A percentile compares a stretch with the other conserved stretches of the same genome.
These are phyloP conservation scores for Helicoverpa armigera DNA, from an alignment of 1,140 invertebrate species.

Conservation along the genomic window DNA sequence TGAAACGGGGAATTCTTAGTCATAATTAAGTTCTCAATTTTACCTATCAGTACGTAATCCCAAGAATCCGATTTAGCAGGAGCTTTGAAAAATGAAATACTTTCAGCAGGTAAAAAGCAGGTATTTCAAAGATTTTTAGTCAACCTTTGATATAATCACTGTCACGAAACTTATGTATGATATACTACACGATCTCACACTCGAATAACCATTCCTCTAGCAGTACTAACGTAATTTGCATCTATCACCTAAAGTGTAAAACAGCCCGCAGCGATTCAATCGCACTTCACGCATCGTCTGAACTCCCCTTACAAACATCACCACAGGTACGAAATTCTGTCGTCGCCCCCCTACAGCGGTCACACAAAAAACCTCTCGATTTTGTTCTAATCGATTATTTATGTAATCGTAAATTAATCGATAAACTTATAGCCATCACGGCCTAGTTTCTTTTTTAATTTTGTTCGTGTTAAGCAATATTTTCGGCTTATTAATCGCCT, in stretches of 20 bases:
- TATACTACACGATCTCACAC: too few species aligned
- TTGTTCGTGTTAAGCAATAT: conserved; percentile 50
- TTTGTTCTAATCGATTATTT: conserved; percentile 67
- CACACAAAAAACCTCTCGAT: conserved; percentile 61
- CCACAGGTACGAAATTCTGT: conserved; percentile 33
- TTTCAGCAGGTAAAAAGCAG: too few species aligned
- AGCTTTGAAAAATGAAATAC: too few species aligned
- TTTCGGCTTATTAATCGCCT: conserved; percentile 46
- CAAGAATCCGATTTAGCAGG: too few species aligned
- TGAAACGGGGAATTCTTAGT: too few species aligned
- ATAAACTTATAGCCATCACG: conserved; percentile 60
- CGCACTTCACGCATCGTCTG: background rate
- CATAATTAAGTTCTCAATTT: too few species aligned
- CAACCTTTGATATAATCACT: too few species aligned
- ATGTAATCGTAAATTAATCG: conserved; percentile 60
- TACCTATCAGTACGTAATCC: too few species aligned
- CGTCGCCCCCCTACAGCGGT: conserved; percentile 59
- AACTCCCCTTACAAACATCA: conserved; percentile 4
- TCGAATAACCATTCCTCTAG: too few species aligned
- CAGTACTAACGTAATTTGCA: too few species aligned
- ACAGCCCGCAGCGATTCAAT: background rate
- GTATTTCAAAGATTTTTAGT: too few species aligned
- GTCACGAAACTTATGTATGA: too few species aligned
- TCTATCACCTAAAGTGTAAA: background rate
- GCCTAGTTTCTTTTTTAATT: conserved; percentile 55